phyloP scores from a whole-genome alignment of 2,888 invertebrate genomes.

The Dasypolia templi region DNA sequence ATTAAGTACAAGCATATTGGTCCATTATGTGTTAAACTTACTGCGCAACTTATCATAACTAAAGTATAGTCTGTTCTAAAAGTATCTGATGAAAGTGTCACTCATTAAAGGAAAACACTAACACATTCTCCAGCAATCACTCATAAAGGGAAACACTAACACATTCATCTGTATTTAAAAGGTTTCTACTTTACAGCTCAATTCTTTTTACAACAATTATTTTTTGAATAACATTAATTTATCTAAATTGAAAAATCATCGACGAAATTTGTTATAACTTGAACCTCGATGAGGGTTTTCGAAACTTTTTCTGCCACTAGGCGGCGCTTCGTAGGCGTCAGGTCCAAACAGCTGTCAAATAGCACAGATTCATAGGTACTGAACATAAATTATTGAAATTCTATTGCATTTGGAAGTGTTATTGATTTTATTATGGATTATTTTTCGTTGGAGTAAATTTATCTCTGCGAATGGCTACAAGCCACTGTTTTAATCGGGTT shows the following conservation, averaged over 20 bases:
- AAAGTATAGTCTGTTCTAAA: not conserved
- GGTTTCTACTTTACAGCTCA: not conserved
- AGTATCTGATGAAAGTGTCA: not conserved
- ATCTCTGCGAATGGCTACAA: too few species aligned
- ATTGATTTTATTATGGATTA: too few species aligned
- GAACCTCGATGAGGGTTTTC: too few species aligned
- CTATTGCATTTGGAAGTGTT: too few species aligned
- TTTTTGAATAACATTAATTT: not conserved
- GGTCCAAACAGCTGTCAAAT: too few species aligned
- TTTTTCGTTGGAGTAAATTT: too few species aligned
- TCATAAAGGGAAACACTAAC: not conserved
- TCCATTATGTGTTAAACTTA: conserved; percentile 37
- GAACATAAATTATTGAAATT: too few species aligned
- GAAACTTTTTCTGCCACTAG: too few species aligned
- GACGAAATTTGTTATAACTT: not conserved
- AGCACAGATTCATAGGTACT: too few species aligned
- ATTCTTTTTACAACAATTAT: not conserved
- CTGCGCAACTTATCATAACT: conserved; percentile 28
- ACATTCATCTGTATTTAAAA: not conserved
- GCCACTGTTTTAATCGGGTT: too few species aligned
- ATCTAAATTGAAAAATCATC: not conserved
- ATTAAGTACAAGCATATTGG: conserved; percentile 35
- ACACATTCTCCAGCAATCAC: too few species aligned
- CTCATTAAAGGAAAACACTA: not conserved
- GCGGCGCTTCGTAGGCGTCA: too few species aligned